phyloP scores from a whole-genome alignment of 2,113 vertebrate species.

The Tragelaphus scriptus region DNA sequence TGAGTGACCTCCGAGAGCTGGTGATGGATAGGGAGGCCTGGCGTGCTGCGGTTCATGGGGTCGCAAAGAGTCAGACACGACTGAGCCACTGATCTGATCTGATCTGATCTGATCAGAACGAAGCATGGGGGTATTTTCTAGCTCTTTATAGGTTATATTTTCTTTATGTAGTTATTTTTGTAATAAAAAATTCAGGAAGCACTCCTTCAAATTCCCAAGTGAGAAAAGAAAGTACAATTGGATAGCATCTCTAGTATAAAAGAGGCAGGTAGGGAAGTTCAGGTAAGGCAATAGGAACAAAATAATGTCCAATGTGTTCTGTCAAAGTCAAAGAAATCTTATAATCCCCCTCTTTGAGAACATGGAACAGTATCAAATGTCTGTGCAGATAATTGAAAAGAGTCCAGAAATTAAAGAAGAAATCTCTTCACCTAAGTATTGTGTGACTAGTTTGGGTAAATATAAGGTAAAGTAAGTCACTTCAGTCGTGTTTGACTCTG shows the following conservation, averaged over 20 bases:
- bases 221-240: background rate
- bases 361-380: background rate
- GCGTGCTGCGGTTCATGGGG: no score
- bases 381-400: background rate
- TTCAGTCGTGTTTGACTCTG: no score
- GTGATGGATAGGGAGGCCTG: no score
- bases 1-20: no score
- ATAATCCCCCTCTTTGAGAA: background rate
- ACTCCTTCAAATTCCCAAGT: background rate
- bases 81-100: no score
- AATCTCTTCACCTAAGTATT: background rate
- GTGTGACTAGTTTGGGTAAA: background rate
- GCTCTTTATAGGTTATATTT: background rate
- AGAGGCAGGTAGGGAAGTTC: background rate
- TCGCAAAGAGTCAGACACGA: no score
- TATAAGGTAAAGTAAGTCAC: no score
- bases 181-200: background rate
- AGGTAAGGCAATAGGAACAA: background rate
- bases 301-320: background rate
- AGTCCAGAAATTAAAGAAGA: background rate
- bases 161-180: background rate
- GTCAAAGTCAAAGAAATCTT: background rate
- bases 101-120: background rate
- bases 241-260: background rate
- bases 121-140: background rate